Evolutionary conservation across 2,888 invertebrate genomes (phyloP), one percentile per base, ranked within the genome.

Genomic region (Synergus umbraculus): DNA sequence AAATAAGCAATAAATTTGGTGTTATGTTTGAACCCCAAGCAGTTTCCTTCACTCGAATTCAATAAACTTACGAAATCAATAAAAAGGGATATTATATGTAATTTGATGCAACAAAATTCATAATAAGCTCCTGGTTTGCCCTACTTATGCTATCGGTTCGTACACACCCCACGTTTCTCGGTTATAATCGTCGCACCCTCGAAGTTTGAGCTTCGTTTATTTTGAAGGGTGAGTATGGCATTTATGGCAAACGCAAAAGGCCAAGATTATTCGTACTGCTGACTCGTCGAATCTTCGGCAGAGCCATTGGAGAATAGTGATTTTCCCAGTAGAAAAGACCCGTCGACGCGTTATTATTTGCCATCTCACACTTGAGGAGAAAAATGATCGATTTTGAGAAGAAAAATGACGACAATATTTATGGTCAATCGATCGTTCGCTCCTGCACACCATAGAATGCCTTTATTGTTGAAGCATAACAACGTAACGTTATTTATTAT

Each of bases 121-220:
- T 60, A 60, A 60, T 22, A 0, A 54, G 54, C 4, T 60, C 22
- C 12, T 1, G 4, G 22, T 18, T 22, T 60, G 22, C 12, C 60
- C 22, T 60, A 60, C 60, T 60, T 60, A 60, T 60, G 4, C 10
- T 12, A 12, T 22, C 60, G 10, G 10, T 3, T 22, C 60, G 22
- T 22, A 18, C 58, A 60, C 22, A 60, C 60, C 60, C 60, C 22
- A 60, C 22, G 5, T 60, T 22, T 12, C 22, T 60, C 8, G 60
- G 22, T 8, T 22, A 60, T 60, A 60, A 60, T 60, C 60, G 60
- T 60, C 22, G 10, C 18, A 60, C 60, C 60, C 60, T 18, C 18
- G 60, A 60, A 60, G 12, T 60, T 12, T 60, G n/a, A 54, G 49
- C 29, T 69, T 69, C 69, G 46, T 73, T 73, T 49, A 73, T 73